Percentiles rank a stretch among this genome's conserved stretches.
Conservation (phyloP, 2,888 invertebrate species). For the Tetranychus piercei region DNA sequence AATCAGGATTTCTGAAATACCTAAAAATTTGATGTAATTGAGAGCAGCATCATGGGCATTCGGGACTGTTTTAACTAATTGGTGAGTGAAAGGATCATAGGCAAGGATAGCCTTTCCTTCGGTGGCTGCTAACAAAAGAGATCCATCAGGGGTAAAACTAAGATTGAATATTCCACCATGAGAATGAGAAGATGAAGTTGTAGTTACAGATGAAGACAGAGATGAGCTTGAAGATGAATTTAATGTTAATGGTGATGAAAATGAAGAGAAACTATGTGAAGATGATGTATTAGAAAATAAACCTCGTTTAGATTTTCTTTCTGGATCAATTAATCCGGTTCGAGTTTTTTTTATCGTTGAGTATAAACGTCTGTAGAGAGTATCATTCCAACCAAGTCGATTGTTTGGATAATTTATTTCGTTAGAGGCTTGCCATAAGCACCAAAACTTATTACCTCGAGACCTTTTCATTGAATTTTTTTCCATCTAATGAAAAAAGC, state of each 20-base stretch:
- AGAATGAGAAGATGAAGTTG: neutral
- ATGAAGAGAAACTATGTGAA: neutral
- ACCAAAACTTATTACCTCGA: constrained; percentile 11
- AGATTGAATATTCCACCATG: constrained; percentile 10
- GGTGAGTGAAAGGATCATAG: constrained; percentile 65
- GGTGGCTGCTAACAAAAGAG: constrained; percentile 68
- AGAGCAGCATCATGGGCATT: constrained; percentile 76
- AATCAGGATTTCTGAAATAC: neutral
- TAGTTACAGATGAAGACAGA: neutral
- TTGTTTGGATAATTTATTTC: constrained; percentile 13
- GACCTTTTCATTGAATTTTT: neutral
- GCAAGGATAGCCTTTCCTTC: constrained; percentile 68
- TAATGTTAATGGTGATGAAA: neutral
- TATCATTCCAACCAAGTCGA: constrained; percentile 8
- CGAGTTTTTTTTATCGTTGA: neutral
- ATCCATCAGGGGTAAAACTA: constrained; percentile 34
- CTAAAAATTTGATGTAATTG: constrained; percentile 67
- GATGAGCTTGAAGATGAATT: neutral
- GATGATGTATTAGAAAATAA: neutral
- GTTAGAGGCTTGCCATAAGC: constrained; percentile 1
- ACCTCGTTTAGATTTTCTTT: neutral
- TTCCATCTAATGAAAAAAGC: neutral
- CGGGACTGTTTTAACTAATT: constrained; percentile 50
- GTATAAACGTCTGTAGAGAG: neutral
- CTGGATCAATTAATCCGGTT: neutral